phyloP scores from a whole-genome alignment of 2,797 vertebrate genomes.

The Sebastes kiyomatsui region DNA sequence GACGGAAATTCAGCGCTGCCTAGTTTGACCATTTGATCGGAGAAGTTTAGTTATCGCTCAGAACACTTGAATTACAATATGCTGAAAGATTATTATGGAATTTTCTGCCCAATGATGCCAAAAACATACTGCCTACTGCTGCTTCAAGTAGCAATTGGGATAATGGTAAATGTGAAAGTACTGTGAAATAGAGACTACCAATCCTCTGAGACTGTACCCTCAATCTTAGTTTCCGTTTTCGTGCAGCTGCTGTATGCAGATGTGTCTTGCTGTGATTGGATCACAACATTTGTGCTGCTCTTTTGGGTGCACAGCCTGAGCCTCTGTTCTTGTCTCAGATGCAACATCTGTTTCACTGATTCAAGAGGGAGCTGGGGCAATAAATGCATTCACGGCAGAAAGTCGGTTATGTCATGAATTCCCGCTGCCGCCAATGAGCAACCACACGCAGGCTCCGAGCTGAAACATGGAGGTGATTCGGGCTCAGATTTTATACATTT shows the following conservation, averaged over 20 bases:
- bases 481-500: neutral
- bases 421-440: neutral
- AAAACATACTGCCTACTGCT: too few species aligned
- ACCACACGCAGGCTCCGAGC: neutral
- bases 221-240: neutral
- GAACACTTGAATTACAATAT: too few species aligned
- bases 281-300: neutral
- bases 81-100: too few species aligned
- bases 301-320: neutral
- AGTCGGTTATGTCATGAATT: neutral
- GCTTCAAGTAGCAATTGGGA: neutral
- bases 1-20: too few species aligned
- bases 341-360: neutral
- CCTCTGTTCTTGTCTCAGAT: neutral
- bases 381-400: neutral
- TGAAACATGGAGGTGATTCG: neutral
- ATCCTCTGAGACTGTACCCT: neutral
- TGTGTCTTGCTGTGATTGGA: slow-evolving; percentile 7
- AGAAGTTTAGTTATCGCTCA: neutral
- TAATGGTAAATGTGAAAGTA: neutral
- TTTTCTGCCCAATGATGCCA: too few species aligned
- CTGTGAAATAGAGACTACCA: neutral
- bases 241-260: slow-evolving; percentile 8
- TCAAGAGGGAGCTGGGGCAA: neutral
- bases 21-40: too few species aligned